Evolutionary conservation across 64 coral and sea anemone genomes (phyloP), one percentile per base, ranked within the genome.

Genomic region (Trachythela sp.): DNA sequence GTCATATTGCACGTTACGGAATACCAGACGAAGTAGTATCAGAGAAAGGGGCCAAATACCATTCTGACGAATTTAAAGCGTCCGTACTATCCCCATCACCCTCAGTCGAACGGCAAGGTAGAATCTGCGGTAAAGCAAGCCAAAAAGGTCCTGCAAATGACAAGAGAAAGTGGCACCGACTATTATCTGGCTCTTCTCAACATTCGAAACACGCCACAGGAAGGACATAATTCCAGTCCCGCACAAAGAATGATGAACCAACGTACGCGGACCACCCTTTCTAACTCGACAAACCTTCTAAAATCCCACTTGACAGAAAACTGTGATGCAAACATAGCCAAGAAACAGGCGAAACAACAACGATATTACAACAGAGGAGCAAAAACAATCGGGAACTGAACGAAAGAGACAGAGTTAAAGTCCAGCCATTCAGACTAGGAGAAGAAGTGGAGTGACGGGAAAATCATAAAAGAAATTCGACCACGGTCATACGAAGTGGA

Each of bases 61-160:
- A 56, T 56, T 59, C 54, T 59, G 54, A 86, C 27, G 33, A 39
- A 71, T 71, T 90, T 48, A 9, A 34, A 37, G 84, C 51, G 20
- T 85, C 85, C 20, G 49, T 51, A 40, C 11, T 29, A n/a, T 8
- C 17, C 26, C 80, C 39, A 67, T 30, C 40, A 85, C 35, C 50
- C 80, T 40, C 48, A 85, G 33, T 40, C 45, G 42, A 29, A 91
- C 36, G 89, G 86, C 6, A 64, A 64, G 34, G 39, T 39, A 2
- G 86, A 87, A 24, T 35, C 51, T n/a, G 51, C 52, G 38, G 86
- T 87, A 60, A 34, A 87, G 26, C 32, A 36, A 38, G 86, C 60
- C 0, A 68, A 87, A 67, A 39, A 59, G 17, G 64, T 56, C 6
- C 9, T 87, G 33, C 30, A 11, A 18, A 68, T 40, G 24, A 30